These are phyloP conservation scores for Lasiommata megera DNA, from an alignment of 2,888 invertebrate genomes.

Conservation along the genomic window DNA sequence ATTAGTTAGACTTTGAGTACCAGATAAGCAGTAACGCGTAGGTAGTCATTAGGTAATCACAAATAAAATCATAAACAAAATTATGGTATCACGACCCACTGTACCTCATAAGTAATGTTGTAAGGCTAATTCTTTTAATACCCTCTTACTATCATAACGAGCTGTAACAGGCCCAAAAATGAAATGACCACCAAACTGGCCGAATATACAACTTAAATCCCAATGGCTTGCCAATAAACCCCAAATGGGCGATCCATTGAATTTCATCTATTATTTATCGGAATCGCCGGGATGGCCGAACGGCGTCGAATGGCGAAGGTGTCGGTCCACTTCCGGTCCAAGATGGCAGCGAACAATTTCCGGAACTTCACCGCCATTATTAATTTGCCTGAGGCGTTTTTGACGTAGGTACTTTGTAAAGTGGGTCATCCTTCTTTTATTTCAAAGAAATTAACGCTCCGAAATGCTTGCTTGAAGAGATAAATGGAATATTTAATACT, in stretches of 20 bases:
- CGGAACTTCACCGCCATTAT: slow-evolving; percentile 40
- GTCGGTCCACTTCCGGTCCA: slow-evolving; percentile 37
- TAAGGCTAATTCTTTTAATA: no score
- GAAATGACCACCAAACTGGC: not conserved
- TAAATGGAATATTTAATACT: not conserved
- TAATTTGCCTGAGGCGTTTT: slow-evolving; percentile 32
- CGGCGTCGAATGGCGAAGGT: slow-evolving; percentile 36
- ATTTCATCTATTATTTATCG: slow-evolving; percentile 42
- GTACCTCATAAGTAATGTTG: no score
- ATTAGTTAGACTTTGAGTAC: no score
- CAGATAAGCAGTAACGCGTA: no score
- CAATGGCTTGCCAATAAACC: slow-evolving; percentile 18
- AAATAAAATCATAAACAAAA: no score
- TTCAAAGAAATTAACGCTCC: not conserved
- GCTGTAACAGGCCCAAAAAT: not conserved
- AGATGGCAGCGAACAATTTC: slow-evolving; percentile 44
- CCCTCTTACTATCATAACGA: not conserved
- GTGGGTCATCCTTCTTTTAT: not conserved
- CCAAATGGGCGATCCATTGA: slow-evolving; percentile 32
- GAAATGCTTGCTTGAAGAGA: not conserved
- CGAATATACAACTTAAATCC: slow-evolving; percentile 12
- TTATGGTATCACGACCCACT: no score
- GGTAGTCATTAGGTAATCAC: no score
- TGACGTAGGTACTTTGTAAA: not conserved
- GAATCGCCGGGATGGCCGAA: slow-evolving; percentile 37